Conservation (phyloP, 2,113 vertebrate genomes). For the Trichomycterus rosablanca region DNA sequence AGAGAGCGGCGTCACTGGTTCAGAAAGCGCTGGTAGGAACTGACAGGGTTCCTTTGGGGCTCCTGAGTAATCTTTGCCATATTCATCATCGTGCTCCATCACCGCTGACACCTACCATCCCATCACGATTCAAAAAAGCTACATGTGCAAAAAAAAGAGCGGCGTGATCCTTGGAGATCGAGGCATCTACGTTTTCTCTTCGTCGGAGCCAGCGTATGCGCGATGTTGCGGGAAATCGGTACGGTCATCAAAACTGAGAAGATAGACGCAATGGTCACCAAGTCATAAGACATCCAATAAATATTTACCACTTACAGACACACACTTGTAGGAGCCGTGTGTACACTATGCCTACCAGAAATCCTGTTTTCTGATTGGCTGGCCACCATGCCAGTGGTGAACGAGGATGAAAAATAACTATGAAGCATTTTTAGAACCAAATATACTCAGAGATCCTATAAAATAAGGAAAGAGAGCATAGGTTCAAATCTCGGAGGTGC, state of each 20-base stretch:
- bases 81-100: conserved; percentile 40
- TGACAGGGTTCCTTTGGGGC: conserved; percentile 23
- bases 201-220: conserved; percentile 4
- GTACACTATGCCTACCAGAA: too few relatives aligned
- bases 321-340: too few relatives aligned
- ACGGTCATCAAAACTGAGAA: conserved; percentile 37
- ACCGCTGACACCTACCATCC: conserved; percentile 28
- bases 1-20: conserved; percentile 31
- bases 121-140: conserved; percentile 24
- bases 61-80: conserved; percentile 37
- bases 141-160: conserved; percentile 30
- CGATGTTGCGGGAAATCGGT: background rate
- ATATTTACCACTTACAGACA: conserved; percentile 48
- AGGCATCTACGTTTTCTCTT: conserved; percentile 9
- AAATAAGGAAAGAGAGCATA: too few relatives aligned
- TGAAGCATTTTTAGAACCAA: too few relatives aligned
- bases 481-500: too few relatives aligned
- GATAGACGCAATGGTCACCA: too few relatives aligned
- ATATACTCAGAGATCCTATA: too few relatives aligned
- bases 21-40: conserved; percentile 30
- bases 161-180: conserved; percentile 3
- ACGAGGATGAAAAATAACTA: too few relatives aligned
- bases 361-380: too few relatives aligned
- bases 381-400: too few relatives aligned
- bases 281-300: too few relatives aligned